Percentiles rank a stretch among this genome's conserved stretches.
Evolutionary conservation across 1,140 invertebrate species (phyloP).

Genomic region (Ylistrum balloti): DNA sequence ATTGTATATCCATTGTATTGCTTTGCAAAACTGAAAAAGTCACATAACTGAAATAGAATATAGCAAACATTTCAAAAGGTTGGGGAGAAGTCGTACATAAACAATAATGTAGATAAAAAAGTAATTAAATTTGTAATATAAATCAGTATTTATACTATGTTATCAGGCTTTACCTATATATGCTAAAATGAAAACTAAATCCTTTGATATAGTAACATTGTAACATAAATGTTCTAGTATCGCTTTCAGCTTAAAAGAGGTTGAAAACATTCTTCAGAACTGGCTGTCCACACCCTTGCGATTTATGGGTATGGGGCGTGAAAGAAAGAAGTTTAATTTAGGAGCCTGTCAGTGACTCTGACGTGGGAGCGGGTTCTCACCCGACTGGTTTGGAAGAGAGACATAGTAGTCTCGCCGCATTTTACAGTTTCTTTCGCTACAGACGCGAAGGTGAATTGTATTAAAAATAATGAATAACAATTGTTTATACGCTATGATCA

Average conservation of each 20-base stretch:
- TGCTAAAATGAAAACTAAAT: background rate
- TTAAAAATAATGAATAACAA: background rate
- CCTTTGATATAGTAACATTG: background rate
- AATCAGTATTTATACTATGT: background rate
- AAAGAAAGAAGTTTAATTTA: slow-evolving; percentile 29
- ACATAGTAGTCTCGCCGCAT: background rate
- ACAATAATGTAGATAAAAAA: background rate
- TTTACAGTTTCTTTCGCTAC: background rate
- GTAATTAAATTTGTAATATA: slow-evolving; percentile 27
- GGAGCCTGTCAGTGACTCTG: slow-evolving; percentile 4
- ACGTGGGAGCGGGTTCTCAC: background rate
- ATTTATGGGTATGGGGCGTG: slow-evolving; percentile 23
- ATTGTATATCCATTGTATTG: background rate
- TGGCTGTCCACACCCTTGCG: slow-evolving; percentile 13
- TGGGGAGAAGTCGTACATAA: background rate
- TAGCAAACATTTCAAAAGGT: background rate
- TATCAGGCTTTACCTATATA: background rate
- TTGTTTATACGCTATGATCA: background rate
- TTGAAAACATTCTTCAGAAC: slow-evolving; percentile 6
- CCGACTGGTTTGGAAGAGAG: background rate
- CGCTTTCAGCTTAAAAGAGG: background rate
- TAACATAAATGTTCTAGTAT: background rate
- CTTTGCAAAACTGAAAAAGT: background rate
- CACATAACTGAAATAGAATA: background rate
- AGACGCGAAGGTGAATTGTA: background rate